Evolutionary conservation across 2,113 vertebrate species (phyloP).

Genomic region (Lagenorhynchus albirostris): DNA sequence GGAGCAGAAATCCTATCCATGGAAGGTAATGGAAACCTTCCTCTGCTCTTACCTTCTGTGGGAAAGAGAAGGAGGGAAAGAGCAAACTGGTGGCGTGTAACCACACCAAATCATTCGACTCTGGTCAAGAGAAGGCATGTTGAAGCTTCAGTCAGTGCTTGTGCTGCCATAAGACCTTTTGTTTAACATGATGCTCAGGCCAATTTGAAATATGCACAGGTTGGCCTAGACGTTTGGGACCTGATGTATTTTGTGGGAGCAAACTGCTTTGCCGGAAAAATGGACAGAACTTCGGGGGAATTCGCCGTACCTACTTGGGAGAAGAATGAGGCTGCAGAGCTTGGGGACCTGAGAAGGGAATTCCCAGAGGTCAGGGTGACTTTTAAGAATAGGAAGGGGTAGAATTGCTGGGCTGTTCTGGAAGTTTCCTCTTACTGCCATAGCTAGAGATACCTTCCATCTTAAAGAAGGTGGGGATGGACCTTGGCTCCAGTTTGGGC

Average conservation of each 20-base stretch:
- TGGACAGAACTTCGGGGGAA: neutral
- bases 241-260: neutral
- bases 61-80: neutral
- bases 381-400: neutral
- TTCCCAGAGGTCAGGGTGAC: neutral
- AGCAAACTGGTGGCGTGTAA: too few relatives aligned
- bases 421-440: neutral
- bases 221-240: neutral
- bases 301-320: neutral
- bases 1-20: fast-evolving
- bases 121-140: neutral
- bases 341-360: neutral
- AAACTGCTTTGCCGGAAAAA: neutral
- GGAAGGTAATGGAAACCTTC: neutral
- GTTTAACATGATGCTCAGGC: fast-evolving
- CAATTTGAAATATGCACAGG: neutral
- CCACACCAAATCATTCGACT: neutral
- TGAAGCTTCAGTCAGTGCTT: neutral
- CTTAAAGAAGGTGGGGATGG: neutral
- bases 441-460: neutral
- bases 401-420: neutral
- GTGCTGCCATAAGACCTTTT: neutral
- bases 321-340: neutral
- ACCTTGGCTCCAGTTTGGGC: neutral
- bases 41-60: neutral